Percentiles rank a stretch among this genome's conserved stretches.
Evolutionary conservation across 2,113 vertebrate species (phyloP).

Genomic region (Gadus chalcogrammus): DNA sequence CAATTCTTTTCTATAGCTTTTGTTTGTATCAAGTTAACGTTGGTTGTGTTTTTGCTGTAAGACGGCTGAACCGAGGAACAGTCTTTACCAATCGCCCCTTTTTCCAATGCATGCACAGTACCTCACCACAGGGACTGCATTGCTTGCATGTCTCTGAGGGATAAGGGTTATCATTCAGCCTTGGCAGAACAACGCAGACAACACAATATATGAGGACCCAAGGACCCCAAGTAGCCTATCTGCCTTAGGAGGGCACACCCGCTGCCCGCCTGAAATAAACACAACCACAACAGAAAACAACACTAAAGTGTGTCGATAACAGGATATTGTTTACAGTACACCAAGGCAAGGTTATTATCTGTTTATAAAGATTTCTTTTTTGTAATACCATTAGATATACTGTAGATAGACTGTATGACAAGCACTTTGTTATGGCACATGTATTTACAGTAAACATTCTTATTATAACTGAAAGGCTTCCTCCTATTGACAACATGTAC

Average conservation of each 20-base stretch:
- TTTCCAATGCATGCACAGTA: slow-evolving; percentile 46
- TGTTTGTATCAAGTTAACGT: neutral
- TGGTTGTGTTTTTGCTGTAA: neutral
- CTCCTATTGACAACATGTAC: slow-evolving; percentile 31
- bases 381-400: slow-evolving; percentile 35
- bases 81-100: slow-evolving; percentile 33
- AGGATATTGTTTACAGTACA: slow-evolving; percentile 30
- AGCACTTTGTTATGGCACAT: slow-evolving; percentile 46
- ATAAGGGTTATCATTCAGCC: slow-evolving; percentile 43
- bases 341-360: slow-evolving; percentile 35
- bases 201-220: slow-evolving; percentile 7
- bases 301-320: slow-evolving; percentile 21
- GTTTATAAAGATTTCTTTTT: slow-evolving; percentile 44
- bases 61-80: neutral
- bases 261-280: slow-evolving; percentile 4
- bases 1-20: neutral
- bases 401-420: slow-evolving; percentile 24
- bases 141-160: slow-evolving; percentile 4
- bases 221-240: neutral
- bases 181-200: slow-evolving; percentile 32
- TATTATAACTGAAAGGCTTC: neutral
- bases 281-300: slow-evolving; percentile 1
- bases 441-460: slow-evolving; percentile 62
- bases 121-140: neutral
- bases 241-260: neutral